Conservation (phyloP, 2,797 vertebrate genomes). For the Dendrocincla fuliginosa region DNA sequence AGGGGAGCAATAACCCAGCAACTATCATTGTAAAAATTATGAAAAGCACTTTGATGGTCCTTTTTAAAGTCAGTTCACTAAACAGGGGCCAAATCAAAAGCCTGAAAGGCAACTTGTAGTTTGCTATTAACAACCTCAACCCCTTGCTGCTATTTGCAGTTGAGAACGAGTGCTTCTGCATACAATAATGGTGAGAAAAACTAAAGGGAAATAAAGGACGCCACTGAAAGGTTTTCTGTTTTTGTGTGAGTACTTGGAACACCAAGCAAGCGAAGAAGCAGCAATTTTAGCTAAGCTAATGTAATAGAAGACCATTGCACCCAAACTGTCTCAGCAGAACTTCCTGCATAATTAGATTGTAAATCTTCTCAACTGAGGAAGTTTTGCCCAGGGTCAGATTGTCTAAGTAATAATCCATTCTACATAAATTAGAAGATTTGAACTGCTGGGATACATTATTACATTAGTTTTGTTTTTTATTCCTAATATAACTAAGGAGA, state of each 20-base stretch:
- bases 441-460: slow-evolving; percentile 65
- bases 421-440: slow-evolving; percentile 69
- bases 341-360: slow-evolving; percentile 75
- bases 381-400: slow-evolving; percentile 68
- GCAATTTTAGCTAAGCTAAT: slow-evolving; percentile 61
- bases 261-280: slow-evolving; percentile 45
- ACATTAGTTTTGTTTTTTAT: slow-evolving; percentile 48
- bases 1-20: slow-evolving; percentile 2
- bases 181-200: neutral
- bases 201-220: slow-evolving; percentile 3
- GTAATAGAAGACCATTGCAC: slow-evolving; percentile 63
- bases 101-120: neutral
- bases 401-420: slow-evolving; percentile 72
- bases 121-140: neutral
- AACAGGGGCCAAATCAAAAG: slow-evolving; percentile 28
- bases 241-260: slow-evolving; percentile 46
- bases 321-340: slow-evolving; percentile 68
- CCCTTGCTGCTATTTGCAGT: neutral
- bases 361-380: slow-evolving; percentile 71
- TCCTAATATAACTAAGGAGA: slow-evolving; percentile 30
- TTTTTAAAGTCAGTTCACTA: slow-evolving; percentile 33
- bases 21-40: slow-evolving; percentile 64
- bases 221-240: slow-evolving; percentile 11
- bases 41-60: slow-evolving; percentile 53
- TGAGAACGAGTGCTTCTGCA: neutral